Evolutionary conservation across 1,140 invertebrate species (phyloP).

Genomic region (Drosophila nasuta): DNA sequence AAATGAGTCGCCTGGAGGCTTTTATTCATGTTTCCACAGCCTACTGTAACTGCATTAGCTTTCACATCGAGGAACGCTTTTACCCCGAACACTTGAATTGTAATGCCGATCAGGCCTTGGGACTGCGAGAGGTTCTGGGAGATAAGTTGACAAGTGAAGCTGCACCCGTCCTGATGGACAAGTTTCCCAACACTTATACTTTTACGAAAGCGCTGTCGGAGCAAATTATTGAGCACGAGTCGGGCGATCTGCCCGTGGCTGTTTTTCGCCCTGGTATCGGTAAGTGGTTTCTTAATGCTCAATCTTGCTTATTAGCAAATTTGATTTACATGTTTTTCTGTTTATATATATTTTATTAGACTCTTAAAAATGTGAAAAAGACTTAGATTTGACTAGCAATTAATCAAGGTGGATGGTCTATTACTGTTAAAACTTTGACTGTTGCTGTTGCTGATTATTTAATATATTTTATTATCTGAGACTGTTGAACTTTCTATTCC

Average conservation of each 20-base stretch:
- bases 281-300: slow-evolving; percentile 76
- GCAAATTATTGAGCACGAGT: slow-evolving; percentile 88
- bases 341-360: too few relatives aligned
- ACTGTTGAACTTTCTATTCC: too few relatives aligned
- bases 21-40: slow-evolving; percentile 91
- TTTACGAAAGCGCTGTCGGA: slow-evolving; percentile 94
- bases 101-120: slow-evolving; percentile 88
- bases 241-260: slow-evolving; percentile 89
- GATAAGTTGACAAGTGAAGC: slow-evolving; percentile 88
- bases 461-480: too few relatives aligned
- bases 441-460: too few relatives aligned
- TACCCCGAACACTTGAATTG: slow-evolving; percentile 88
- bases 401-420: too few relatives aligned
- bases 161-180: slow-evolving; percentile 88
- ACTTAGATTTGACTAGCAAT: too few relatives aligned
- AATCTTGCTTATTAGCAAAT: neutral
- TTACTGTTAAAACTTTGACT: too few relatives aligned
- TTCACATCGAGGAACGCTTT: slow-evolving; percentile 88
- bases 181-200: slow-evolving; percentile 93
- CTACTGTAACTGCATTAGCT: slow-evolving; percentile 88
- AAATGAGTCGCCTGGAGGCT: slow-evolving; percentile 89
- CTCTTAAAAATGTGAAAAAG: too few relatives aligned
- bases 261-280: slow-evolving; percentile 90
- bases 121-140: slow-evolving; percentile 85
- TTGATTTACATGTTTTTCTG: too few relatives aligned